Conservation (phyloP, 2,888 invertebrate species). For the Torymus texanus region DNA sequence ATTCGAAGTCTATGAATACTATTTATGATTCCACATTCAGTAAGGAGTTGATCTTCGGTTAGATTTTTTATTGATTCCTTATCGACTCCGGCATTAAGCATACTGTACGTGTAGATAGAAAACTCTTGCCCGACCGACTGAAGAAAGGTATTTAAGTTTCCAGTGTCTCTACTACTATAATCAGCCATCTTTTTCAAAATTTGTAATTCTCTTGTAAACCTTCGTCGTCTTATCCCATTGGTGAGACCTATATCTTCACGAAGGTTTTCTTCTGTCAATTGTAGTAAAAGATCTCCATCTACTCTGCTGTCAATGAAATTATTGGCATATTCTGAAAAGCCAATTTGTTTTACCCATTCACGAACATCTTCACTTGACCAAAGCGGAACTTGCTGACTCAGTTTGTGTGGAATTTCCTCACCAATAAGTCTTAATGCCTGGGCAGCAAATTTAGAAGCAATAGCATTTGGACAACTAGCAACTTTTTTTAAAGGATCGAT, state of each 20-base stretch:
- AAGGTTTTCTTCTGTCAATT: conserved; percentile 93
- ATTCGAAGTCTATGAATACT: conserved; percentile 96
- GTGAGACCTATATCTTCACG: conserved; percentile 93
- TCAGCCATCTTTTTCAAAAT: conserved; percentile 97
- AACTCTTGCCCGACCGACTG: conserved; percentile 91
- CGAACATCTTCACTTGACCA: conserved; percentile 98
- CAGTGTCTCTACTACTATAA: conserved; percentile 94
- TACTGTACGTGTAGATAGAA: conserved; percentile 96
- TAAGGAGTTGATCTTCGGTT: conserved; percentile 92
- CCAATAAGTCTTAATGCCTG: conserved; percentile 94
- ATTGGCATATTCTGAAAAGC: conserved; percentile 88
- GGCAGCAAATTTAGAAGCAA: conserved; percentile 97
- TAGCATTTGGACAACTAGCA: conserved; percentile 97
- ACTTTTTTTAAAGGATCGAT: conserved; percentile 96
- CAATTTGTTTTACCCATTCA: conserved; percentile 99
- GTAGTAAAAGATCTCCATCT: conserved; percentile 96
- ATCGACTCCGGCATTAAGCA: conserved; percentile 97
- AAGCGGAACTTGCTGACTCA: conserved; percentile 97
- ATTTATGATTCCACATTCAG: conserved; percentile 94
- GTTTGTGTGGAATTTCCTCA: conserved; percentile 97
- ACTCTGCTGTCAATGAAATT: conserved; percentile 94
- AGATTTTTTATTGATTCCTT: conserved; percentile 89
- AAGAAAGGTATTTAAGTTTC: conserved; percentile 91
- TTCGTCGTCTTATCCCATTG: conserved; percentile 94
- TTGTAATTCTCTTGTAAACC: conserved; percentile 94